Base-by-base conservation (phyloP, 2,797 vertebrate genomes). In the Liasis olivaceus region DNA sequence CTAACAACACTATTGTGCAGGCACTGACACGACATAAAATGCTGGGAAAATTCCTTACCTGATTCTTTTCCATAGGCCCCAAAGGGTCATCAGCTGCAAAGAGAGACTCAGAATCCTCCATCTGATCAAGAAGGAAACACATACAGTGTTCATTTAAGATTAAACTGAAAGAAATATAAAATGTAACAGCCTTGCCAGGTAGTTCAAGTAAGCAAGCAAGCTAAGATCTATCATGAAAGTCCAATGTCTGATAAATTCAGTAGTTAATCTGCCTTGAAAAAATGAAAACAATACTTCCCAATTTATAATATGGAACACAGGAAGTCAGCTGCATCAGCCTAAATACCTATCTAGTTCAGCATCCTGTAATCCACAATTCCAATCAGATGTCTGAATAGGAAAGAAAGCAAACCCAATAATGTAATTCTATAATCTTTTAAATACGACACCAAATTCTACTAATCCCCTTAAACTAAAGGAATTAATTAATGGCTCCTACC, bases 61-160 rank as follows among this genome's bases (percentile, higher is more conserved):
- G 92, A 72, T 95, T 95, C 66, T 0, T 95, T 1, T 96, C 94
- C 22, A 94, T 96, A 93, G 95, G 92, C 47, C 92, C 90, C 0
- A 92, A 97, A 64, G 97, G 96, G 72, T 97, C 96, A 0, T 97
- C 96, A 17, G 93, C 87, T 1, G 89, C 89, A 0, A 96, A 85
- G 58, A 90, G 54, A 0, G 47, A 54, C 0, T 95, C 90, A 0
- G 94, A 95, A 87, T 97, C 96, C 85, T 97, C 96, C 92, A 97
- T 56, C 96, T 98, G 69, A 89, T 86, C 92, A 58, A 66, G 0
- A 0, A 62, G 72, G 91, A 0, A 28, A n/a, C 26, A 91, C 9
- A 36, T 42, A 91, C 12, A 22, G 13, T 47, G 26, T 1, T 17
- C 11, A 36, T 31, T n/a, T 91, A 47, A 2, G 26, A 62, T 36